A percentile compares a stretch with the other conserved stretches of the same genome.
Conservation (phyloP, 2,888 invertebrate species). For the Acanthosepion pharaonis region DNA sequence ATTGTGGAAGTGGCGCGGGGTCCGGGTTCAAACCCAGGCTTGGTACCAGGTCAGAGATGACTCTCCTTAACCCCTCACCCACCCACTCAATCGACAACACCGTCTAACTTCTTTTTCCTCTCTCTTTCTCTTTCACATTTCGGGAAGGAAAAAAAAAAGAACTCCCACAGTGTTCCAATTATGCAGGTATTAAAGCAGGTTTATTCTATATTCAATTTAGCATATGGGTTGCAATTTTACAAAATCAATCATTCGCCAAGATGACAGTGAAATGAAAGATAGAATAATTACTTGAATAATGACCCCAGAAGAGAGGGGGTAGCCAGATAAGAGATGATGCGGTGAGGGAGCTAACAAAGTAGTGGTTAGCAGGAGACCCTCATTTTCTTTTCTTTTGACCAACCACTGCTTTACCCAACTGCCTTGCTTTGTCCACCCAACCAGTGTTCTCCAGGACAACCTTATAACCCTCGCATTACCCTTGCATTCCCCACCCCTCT, state of each 20-base stretch:
- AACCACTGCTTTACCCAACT: background rate
- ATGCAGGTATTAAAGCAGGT: constrained; percentile 5
- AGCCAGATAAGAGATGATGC: background rate
- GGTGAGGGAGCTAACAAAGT: background rate
- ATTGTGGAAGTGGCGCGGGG: background rate
- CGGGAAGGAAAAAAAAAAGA: background rate
- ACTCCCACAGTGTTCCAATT: background rate
- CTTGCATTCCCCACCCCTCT: background rate
- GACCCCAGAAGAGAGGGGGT: background rate
- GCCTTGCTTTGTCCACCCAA: background rate
- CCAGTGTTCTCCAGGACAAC: background rate
- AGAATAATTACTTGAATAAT: constrained; percentile 33
- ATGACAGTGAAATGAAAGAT: constrained; percentile 1
- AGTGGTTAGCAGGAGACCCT: background rate
- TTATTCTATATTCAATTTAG: constrained; percentile 15
- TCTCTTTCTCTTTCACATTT: background rate
- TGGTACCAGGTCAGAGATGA: background rate
- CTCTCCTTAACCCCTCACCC: background rate
- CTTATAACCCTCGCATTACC: constrained; percentile 22
- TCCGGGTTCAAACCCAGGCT: background rate
- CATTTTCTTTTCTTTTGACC: background rate
- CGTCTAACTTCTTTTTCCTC: background rate
- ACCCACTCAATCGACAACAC: background rate
- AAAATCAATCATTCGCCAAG: background rate
- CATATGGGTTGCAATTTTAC: constrained; percentile 10